Conservation (phyloP, 2,113 vertebrate genomes). For the Rhagologus leucostigma region DNA sequence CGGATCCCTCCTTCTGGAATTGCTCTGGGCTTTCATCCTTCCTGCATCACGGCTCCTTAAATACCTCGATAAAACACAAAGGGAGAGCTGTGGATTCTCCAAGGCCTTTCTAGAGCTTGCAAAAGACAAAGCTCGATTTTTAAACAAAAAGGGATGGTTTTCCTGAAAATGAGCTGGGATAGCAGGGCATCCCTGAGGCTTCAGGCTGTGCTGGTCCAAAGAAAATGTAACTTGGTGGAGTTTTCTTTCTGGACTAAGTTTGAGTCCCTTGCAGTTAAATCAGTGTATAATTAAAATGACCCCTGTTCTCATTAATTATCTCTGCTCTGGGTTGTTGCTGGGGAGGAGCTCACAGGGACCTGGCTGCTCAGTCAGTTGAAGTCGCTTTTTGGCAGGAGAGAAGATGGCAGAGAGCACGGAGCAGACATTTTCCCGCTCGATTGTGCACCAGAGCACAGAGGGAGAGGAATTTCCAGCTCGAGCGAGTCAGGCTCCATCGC, state of each 20-base stretch:
- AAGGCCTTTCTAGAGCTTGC: background rate
- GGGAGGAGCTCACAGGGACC: background rate
- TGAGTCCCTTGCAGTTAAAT: background rate
- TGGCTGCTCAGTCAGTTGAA: background rate
- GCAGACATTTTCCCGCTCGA: background rate
- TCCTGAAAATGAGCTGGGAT: background rate
- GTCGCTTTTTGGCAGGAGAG: background rate
- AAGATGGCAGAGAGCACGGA: background rate
- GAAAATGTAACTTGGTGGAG: background rate
- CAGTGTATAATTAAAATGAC: constrained; percentile 7
- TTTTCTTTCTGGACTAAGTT: background rate
- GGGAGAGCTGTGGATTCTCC: background rate
- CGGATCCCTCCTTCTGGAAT: background rate
- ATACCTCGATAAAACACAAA: background rate
- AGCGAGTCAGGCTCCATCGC: background rate
- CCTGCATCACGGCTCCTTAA: background rate
- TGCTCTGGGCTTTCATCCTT: background rate
- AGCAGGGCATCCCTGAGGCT: background rate
- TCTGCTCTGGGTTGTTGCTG: background rate
- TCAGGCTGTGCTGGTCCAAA: background rate
- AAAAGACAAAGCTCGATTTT: background rate
- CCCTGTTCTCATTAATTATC: constrained; percentile 29
- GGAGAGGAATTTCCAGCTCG: background rate
- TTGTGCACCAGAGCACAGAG: background rate
- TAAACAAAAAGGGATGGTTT: background rate